Base-by-base conservation (phyloP, 2,888 invertebrate genomes). In the Seira ritae region DNA sequence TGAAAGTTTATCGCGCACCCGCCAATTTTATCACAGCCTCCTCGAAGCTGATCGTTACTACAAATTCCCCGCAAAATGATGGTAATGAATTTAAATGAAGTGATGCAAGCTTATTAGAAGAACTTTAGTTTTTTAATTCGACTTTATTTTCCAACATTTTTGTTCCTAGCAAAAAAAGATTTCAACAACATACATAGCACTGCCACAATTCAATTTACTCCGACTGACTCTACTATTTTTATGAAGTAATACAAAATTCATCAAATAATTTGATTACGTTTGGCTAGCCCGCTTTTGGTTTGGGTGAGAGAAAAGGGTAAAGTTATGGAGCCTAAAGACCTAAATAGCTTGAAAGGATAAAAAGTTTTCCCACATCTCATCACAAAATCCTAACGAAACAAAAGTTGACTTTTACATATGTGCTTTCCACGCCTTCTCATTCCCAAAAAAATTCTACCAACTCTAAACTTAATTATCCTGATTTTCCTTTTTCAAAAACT, bases 291-390 rank as follows among this genome's bases (percentile, higher is more conserved):
- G 42, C 6, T 8, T 6, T 8, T 42, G 42, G 12, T 8, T 42
- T 31, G 31, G 31, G 31, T 31, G 31, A 31, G 31, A 8, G 4
- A 62, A 62, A 20, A 1, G 62, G 19, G 22, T 15, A 62, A 62
- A 62, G 62, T 62, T 62, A 20, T 71, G 20, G 24, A 68, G 31
- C 76, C 76, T 69, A 76, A 24, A 76, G 76, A 76, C 76, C 76
- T 60, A 76, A 76, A 76, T 76, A 76, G 37, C 60, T 76, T 20
- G 23, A 62, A 20, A 62, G 62, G 62, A 62, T 8, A 22, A 62
- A 20, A 19, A 62, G 62, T 22, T 62, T 62, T 31, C 4, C 4
- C 62, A 20, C 62, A 20, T 20, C 15, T 15, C 62, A 62, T 62
- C 19, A 62, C 2, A 62, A 62, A 19, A 60, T 6, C 62, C n/a